A percentile compares a stretch with the other conserved stretches of the same genome.
phyloP scores from a whole-genome alignment of 2,888 invertebrate species.

The Rotaria macrura region DNA sequence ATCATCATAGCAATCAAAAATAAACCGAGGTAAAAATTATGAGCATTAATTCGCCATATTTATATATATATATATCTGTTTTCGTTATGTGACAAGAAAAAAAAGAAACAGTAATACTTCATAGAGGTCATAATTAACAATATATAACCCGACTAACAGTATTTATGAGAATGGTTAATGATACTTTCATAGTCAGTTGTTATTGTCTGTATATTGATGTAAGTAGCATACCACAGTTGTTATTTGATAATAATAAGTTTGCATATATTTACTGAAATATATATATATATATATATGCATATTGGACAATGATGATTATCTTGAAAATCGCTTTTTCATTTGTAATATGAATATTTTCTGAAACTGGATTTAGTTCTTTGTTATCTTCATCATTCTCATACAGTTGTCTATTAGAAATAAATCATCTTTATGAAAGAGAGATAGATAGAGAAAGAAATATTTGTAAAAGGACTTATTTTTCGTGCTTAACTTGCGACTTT shows the following conservation, averaged over 20 bases:
- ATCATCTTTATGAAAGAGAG: neutral
- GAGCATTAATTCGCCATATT: neutral
- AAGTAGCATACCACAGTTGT: neutral
- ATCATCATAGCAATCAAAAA: neutral
- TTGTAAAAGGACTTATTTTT: neutral
- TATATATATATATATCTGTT: neutral
- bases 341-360: neutral
- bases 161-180: neutral
- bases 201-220: neutral
- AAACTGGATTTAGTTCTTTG: neutral
- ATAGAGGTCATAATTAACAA: neutral
- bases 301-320: neutral
- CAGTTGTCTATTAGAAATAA: neutral
- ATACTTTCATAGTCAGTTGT: neutral
- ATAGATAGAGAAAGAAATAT: neutral
- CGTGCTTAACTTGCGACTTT: neutral
- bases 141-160: neutral
- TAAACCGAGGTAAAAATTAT: neutral
- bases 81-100: neutral
- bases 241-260: neutral
- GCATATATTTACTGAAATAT: neutral
- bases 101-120: neutral
- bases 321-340: neutral
- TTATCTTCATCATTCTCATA: neutral
- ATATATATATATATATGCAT: neutral